phyloP scores from a whole-genome alignment of 1,140 invertebrate species.

The Pachyrhynchus sulphureomaculatus region DNA sequence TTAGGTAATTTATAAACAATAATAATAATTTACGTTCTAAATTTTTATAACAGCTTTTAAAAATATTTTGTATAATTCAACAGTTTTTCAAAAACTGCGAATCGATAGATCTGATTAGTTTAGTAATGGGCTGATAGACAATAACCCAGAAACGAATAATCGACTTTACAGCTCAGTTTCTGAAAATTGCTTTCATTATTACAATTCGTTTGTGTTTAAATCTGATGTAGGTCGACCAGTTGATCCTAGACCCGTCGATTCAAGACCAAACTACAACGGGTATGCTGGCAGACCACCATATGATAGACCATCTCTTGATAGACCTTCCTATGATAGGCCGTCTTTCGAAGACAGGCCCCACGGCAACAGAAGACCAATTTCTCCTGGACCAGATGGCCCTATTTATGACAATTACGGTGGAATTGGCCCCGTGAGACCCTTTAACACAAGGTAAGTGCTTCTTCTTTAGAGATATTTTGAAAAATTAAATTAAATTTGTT shows the following conservation, averaged over 20 bases:
- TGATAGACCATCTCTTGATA: slow-evolving; percentile 42
- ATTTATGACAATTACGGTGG: slow-evolving; percentile 44
- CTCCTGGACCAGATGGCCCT: slow-evolving; percentile 49
- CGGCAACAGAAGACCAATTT: slow-evolving; percentile 40
- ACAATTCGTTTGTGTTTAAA: too few relatives aligned
- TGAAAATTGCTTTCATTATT: not conserved
- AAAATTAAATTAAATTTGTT: too few relatives aligned
- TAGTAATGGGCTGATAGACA: too few relatives aligned
- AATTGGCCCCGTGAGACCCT: slow-evolving; percentile 45
- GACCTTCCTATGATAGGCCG: slow-evolving; percentile 35
- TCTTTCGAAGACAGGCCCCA: slow-evolving; percentile 41
- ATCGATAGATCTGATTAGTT: too few relatives aligned
- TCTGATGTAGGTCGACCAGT: slow-evolving; percentile 33
- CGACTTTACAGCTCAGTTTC: not conserved
- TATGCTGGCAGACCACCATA: too few relatives aligned
- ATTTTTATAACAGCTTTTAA: too few relatives aligned
- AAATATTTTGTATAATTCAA: too few relatives aligned
- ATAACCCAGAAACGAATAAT: too few relatives aligned
- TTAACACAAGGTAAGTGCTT: slow-evolving; percentile 7
- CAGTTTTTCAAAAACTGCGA: too few relatives aligned
- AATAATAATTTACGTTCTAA: not conserved
- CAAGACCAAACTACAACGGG: too few relatives aligned
- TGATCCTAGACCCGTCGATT: slow-evolving; percentile 1
- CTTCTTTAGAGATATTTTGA: not conserved
- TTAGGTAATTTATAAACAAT: not conserved